A percentile compares a stretch with the other conserved stretches of the same genome.
Evolutionary conservation across 1,140 invertebrate genomes (phyloP).

Genomic region (Cotesia typhae): DNA sequence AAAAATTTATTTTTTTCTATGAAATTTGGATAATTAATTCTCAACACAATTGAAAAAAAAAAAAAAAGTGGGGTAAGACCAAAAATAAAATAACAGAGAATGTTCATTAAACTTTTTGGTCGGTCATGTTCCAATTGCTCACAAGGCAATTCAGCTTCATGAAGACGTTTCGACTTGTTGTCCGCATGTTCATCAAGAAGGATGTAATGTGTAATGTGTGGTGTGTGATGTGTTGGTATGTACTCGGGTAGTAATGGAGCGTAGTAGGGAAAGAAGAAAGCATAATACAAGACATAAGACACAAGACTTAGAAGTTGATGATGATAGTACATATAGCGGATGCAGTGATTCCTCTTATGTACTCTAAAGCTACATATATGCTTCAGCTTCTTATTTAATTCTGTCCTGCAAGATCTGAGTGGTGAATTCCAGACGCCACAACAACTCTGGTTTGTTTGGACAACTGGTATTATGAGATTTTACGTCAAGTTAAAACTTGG

Average conservation of each 20-base stretch:
- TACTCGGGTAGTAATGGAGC: neutral
- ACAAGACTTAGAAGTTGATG: neutral
- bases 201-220: no score
- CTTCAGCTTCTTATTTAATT: no score
- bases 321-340: slow-evolving; percentile 23
- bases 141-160: slow-evolving; percentile 23
- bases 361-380: neutral
- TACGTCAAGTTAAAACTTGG: slow-evolving; percentile 34
- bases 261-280: neutral
- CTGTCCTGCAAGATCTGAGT: slow-evolving; percentile 22
- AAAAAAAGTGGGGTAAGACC: neutral
- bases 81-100: neutral
- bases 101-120: neutral
- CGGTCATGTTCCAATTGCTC: slow-evolving; percentile 20
- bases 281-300: slow-evolving; percentile 18
- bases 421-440: slow-evolving; percentile 38
- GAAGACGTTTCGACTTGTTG: slow-evolving; percentile 20
- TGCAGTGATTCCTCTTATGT: neutral
- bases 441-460: slow-evolving; percentile 40
- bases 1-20: no score
- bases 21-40: no score
- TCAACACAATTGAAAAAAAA: slow-evolving; percentile 5
- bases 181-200: slow-evolving; percentile 28
- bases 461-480: slow-evolving; percentile 45
- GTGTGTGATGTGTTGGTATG: no score